A percentile compares a stretch with the other conserved stretches of the same genome.
Conservation (phyloP, 1,140 invertebrate genomes). For the Monomorium pharaonis region DNA sequence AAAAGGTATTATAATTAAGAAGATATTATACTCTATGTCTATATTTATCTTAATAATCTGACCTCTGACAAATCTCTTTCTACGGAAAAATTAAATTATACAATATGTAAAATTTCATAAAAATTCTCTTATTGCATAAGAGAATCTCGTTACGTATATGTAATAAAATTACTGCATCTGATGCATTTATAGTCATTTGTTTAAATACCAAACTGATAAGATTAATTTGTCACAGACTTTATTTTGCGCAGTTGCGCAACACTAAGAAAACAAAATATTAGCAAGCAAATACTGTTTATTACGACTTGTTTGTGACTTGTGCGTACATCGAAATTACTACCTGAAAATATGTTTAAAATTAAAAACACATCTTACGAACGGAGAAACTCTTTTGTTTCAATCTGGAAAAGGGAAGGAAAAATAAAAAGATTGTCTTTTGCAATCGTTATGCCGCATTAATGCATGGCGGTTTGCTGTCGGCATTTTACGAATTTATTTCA, state of each 20-base stretch:
- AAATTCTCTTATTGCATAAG: background rate
- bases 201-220: background rate
- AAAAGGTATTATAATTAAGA: background rate
- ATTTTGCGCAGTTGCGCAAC: background rate
- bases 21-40: background rate
- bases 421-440: background rate
- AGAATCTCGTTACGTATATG: background rate
- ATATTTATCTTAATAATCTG: background rate
- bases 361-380: background rate
- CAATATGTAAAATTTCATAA: background rate
- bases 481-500: constrained; percentile 62
- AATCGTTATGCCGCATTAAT: background rate
- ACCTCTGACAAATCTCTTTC: background rate
- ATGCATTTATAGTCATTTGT: background rate
- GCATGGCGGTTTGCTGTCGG: background rate
- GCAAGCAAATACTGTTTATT: background rate
- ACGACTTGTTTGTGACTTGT: background rate
- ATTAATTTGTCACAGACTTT: background rate
- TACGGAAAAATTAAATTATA: background rate
- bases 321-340: background rate
- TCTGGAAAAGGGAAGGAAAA: background rate
- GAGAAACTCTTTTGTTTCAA: background rate
- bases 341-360: background rate
- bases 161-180: background rate
- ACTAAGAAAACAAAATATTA: no score